Percentiles rank a stretch among this genome's conserved stretches.
Evolutionary conservation across 1,140 invertebrate genomes (phyloP).

Genomic region (Caenorhabditis latens): DNA sequence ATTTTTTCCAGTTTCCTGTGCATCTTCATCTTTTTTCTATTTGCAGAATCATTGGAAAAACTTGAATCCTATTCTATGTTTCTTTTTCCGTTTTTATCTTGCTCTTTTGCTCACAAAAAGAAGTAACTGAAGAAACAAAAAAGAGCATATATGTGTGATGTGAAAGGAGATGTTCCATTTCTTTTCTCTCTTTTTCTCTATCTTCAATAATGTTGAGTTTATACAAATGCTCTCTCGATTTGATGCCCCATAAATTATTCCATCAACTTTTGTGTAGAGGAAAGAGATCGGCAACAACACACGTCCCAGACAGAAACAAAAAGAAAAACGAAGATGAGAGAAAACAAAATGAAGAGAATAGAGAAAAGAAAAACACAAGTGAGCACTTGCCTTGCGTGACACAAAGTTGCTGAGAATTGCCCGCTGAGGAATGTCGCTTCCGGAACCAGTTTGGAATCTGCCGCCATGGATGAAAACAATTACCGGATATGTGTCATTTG

Average conservation of each 20-base stretch:
- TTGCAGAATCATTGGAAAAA: slow-evolving; percentile 4
- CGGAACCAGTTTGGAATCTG: slow-evolving; percentile 73
- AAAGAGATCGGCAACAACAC: not conserved
- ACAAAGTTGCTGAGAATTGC: slow-evolving; percentile 80
- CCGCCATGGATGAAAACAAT: slow-evolving; percentile 77
- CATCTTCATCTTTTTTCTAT: not conserved
- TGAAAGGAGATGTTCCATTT: slow-evolving; percentile 12
- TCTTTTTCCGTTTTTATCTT: not conserved
- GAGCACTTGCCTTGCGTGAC: slow-evolving; percentile 91
- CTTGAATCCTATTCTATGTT: slow-evolving; percentile 3
- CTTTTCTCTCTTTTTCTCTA: slow-evolving; percentile 3
- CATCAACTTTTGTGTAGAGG: slow-evolving; percentile 25
- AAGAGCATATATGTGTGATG: slow-evolving; percentile 9
- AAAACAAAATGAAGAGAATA: slow-evolving; percentile 8
- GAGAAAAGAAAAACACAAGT: slow-evolving; percentile 96
- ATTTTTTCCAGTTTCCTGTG: not conserved
- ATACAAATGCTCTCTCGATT: slow-evolving; percentile 11
- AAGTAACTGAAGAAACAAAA: not conserved
- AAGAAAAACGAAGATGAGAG: not conserved
- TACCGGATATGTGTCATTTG: slow-evolving; percentile 78
- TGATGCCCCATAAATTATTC: slow-evolving; percentile 43
- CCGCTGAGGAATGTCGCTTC: slow-evolving; percentile 74
- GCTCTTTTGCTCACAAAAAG: not conserved
- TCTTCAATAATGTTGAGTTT: slow-evolving; percentile 19
- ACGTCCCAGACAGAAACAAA: not conserved